Evolutionary conservation across 1,140 invertebrate genomes (phyloP).

Genomic region (Drosophila cardini): DNA sequence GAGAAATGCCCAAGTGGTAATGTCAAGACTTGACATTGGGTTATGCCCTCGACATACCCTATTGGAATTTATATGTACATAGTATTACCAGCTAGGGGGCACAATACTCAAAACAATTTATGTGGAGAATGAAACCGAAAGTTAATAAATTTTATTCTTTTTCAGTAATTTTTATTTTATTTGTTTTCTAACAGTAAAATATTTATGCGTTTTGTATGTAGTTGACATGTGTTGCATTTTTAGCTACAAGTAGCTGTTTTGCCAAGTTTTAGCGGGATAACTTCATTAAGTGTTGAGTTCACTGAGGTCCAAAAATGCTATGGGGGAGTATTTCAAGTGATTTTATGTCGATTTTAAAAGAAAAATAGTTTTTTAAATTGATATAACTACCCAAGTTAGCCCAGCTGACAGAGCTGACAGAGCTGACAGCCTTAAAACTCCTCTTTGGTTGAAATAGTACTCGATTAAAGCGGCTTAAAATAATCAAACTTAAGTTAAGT

Average conservation of each 20-base stretch:
- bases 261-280: too few species aligned
- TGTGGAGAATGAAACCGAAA: not conserved
- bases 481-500: too few species aligned
- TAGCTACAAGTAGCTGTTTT: not conserved
- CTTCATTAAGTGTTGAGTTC: constrained; percentile 1
- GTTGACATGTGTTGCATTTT: not conserved
- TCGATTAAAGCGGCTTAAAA: too few species aligned
- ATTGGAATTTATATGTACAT: too few species aligned
- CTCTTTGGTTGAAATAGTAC: too few species aligned
- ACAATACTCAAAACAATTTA: not conserved
- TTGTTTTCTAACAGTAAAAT: not conserved
- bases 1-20: constrained; percentile 10
- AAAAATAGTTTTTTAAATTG: too few species aligned
- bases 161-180: not conserved
- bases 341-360: too few species aligned
- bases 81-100: not conserved
- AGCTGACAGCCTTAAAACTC: too few species aligned
- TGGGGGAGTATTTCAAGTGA: too few species aligned
- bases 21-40: constrained; percentile 23
- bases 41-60: not conserved
- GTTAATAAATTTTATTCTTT: not conserved
- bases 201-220: not conserved
- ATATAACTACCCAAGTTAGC: too few species aligned
- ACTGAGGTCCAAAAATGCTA: too few species aligned
- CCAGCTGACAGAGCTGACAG: too few species aligned